Conservation (phyloP, 35 echinoderm and acorn worm genomes). For the Heliocidaris tuberculata region DNA sequence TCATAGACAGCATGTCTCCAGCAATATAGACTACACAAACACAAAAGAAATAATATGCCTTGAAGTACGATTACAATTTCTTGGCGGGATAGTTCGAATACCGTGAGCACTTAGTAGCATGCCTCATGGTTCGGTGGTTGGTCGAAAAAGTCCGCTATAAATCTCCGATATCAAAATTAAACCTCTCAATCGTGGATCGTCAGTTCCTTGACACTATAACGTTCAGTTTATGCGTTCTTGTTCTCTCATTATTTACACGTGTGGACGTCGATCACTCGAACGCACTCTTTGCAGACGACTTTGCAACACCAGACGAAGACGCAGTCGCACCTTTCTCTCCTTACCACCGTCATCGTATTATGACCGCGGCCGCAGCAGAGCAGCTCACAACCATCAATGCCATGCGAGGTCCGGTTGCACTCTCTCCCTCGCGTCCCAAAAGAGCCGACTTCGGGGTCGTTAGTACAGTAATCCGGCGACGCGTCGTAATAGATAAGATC, state of each 20-base stretch:
- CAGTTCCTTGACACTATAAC: background rate
- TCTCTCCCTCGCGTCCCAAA: conserved; percentile 76
- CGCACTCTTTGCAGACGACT: conserved; percentile 77
- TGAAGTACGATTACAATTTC: background rate
- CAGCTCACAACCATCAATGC: conserved; percentile 85
- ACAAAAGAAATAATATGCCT: background rate
- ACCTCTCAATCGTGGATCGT: background rate
- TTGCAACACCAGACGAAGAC: conserved; percentile 96
- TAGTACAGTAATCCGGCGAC: conserved; percentile 83
- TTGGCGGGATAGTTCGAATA: conserved; percentile 10
- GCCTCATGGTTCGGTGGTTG: background rate
- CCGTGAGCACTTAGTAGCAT: background rate
- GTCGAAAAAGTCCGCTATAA: background rate
- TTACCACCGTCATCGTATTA: conserved; percentile 69
- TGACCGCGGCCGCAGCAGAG: conserved; percentile 94
- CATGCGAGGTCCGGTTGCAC: conserved; percentile 82
- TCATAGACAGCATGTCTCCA: background rate
- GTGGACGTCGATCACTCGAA: conserved; percentile 71
- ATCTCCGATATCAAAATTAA: background rate
- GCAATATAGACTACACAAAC: background rate
- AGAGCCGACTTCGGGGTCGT: conserved; percentile 71
- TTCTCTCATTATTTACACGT: conserved; percentile 79
- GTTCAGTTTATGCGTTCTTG: background rate
- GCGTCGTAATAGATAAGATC: conserved; percentile 91
- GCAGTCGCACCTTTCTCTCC: conserved; percentile 83